Base-by-base conservation (phyloP, 1,140 invertebrate species). In the Pectinophora gossypiella region DNA sequence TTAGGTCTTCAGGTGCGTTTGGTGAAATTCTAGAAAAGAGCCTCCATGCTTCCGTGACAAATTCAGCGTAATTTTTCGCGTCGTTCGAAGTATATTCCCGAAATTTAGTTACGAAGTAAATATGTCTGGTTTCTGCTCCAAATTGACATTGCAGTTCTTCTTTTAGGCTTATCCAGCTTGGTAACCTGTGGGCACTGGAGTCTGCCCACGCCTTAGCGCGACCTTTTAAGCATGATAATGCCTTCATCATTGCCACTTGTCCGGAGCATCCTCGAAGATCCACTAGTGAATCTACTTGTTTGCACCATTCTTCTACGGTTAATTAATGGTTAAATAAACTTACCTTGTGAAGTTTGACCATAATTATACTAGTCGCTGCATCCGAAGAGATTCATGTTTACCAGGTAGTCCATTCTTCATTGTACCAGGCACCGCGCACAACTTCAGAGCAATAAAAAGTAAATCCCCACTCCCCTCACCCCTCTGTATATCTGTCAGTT, bases 51-150 rank as follows among this genome's bases (percentile, higher is more conserved):
- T 50, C 48, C 7, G 35, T 21, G 3, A 50, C 48, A 12, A 21
- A 50, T 15, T 50, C 48, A 10, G 48, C 48, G 20, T 50, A 50
- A 10, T 19, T 50, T 13, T 50, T 38, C 7, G 48, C 48, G 19
- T 50, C 48, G 20, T 50, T 50, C 2, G 48, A 50, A 3, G 48
- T 50, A 16, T 50, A 50, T 22, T 50, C 48, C 12, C 48, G 7
- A 20, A 50, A 50, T 40, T 21, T 50, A 9, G 38, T 50, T 13
- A 50, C 20, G 15, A 40, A 42, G 35, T 38, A 35, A 18, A 50
- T 50, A 18, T 50, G 27, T 10, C 48, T 7, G 7, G 36, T 16
- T 22, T 50, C 48, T 12, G 32, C 48, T 19, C 48, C 18, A 21
- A 50, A 50, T 6, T 50, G 48, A 7, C 13, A 3, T 22, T 19